phyloP scores from a whole-genome alignment of 2,797 vertebrate species.

The Chrysolophus pictus region DNA sequence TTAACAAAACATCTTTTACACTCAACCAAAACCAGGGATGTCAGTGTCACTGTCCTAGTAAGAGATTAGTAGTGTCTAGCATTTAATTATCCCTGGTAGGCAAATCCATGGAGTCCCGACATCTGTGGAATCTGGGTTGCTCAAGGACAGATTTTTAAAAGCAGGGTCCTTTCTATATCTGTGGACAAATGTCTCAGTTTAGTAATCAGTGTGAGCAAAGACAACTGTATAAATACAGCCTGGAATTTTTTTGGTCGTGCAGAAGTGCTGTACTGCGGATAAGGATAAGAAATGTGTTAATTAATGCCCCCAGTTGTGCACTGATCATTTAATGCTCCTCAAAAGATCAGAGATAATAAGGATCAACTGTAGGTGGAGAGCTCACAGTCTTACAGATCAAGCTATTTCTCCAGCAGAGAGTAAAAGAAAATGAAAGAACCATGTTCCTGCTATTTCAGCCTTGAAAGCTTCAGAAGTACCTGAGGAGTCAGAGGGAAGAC shows the following conservation, averaged over 20 bases:
- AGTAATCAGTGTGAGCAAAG: not conserved
- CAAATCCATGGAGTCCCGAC: not conserved
- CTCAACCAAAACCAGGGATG: not conserved
- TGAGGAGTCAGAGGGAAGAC: not conserved
- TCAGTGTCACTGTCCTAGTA: not conserved
- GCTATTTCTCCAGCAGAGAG: not conserved
- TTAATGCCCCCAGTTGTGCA: not conserved
- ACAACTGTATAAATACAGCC: not conserved
- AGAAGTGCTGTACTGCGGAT: not conserved
- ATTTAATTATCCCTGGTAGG: not conserved
- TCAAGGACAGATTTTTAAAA: not conserved
- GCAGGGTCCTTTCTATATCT: not conserved
- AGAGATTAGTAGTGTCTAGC: not conserved
- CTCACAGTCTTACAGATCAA: not conserved
- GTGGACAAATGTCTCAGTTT: not conserved
- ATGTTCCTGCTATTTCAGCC: not conserved
- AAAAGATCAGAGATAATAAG: not conserved
- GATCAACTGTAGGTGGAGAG: not conserved
- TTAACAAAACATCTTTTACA: not conserved
- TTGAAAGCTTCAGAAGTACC: not conserved
- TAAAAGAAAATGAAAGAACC: not conserved
- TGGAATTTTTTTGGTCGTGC: not conserved
- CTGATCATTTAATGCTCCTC: not conserved
- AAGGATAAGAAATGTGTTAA: fast-evolving
- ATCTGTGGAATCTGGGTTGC: not conserved